These are phyloP conservation scores for Drosophila mettleri DNA, from an alignment of 2,888 invertebrate genomes.

Conservation along the genomic window DNA sequence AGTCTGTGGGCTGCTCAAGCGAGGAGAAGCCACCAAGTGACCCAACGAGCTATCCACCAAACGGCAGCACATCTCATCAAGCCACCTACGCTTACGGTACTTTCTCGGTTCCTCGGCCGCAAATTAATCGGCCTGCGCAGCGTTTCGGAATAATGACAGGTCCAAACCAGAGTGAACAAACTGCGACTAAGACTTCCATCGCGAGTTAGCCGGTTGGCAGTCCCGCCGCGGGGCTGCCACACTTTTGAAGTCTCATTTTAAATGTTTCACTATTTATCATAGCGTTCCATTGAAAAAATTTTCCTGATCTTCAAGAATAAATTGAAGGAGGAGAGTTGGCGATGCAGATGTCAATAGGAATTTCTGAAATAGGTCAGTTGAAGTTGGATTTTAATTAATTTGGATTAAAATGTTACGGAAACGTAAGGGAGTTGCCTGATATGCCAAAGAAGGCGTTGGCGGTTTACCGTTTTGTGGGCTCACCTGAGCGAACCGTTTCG, in stretches of 20 bases:
- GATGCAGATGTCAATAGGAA: constrained; percentile 63
- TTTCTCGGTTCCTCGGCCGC: constrained; percentile 53
- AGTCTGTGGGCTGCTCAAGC: constrained; percentile 52
- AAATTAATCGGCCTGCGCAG: constrained; percentile 69
- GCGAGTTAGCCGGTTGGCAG: constrained; percentile 30
- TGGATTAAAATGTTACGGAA: constrained; percentile 71
- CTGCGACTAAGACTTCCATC: constrained; percentile 4
- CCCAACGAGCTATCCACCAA: constrained; percentile 44
- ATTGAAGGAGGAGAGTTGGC: constrained; percentile 9
- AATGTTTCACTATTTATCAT: constrained; percentile 71
- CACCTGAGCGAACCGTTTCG: constrained; percentile 57
- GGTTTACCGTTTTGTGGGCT: constrained; percentile 74
- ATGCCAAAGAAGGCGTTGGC: constrained; percentile 76
- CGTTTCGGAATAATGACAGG: constrained; percentile 54
- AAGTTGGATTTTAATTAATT: constrained; percentile 69
- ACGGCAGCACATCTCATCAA: constrained; percentile 70
- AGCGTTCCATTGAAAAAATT: constrained; percentile 37
- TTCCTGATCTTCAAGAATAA: constrained; percentile 47
- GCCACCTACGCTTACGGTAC: constrained; percentile 79
- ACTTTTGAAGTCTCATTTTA: constrained; percentile 69
- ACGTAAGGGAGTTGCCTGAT: constrained; percentile 57
- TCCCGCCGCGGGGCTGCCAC: constrained; percentile 63
- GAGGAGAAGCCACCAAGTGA: constrained; percentile 46
- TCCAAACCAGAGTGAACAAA: constrained; percentile 10
- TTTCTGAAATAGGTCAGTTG: constrained; percentile 54